These are phyloP conservation scores for Trichopria drosophilae DNA, from an alignment of 2,888 invertebrate genomes.

Conservation along the genomic window DNA sequence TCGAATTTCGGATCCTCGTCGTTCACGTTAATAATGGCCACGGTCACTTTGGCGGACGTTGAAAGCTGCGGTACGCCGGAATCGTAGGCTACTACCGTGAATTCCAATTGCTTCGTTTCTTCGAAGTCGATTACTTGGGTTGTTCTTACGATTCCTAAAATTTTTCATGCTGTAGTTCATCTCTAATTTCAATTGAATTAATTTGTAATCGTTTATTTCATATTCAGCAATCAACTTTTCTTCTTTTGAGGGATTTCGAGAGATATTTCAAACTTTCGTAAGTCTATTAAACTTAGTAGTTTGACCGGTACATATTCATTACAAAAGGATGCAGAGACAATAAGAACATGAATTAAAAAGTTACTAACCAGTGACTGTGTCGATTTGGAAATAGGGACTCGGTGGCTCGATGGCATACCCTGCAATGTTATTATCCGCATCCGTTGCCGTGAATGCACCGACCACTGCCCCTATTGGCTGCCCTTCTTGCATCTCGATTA, in stretches of 20 bases:
- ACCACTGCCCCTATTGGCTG: constrained; percentile 79
- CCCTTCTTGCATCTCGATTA: constrained; percentile 76
- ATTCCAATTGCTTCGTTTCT: constrained; percentile 71
- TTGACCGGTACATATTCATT: neutral
- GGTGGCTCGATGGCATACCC: constrained; percentile 72
- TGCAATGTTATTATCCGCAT: constrained; percentile 81
- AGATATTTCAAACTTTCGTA: too few species aligned
- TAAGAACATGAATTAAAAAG: constrained; percentile 18
- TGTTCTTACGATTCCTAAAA: constrained; percentile 73
- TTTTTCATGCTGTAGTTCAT: too few species aligned
- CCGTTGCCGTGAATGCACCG: constrained; percentile 76
- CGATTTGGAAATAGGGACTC: constrained; percentile 77
- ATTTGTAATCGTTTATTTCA: too few species aligned
- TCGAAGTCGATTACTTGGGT: constrained; percentile 84
- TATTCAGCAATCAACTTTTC: too few species aligned
- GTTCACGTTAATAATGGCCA: constrained; percentile 81
- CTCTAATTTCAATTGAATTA: too few species aligned
- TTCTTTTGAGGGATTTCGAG: too few species aligned
- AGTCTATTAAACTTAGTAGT: too few species aligned
- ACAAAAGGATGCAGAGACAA: constrained; percentile 6
- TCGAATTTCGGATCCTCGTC: constrained; percentile 84
- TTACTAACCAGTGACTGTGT: constrained; percentile 73
- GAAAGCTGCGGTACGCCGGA: constrained; percentile 84
- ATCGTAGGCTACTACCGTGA: constrained; percentile 81
- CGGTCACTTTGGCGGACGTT: constrained; percentile 74